Conservation (phyloP, 1,140 invertebrate species). For the Elymnias hypermnestra region DNA sequence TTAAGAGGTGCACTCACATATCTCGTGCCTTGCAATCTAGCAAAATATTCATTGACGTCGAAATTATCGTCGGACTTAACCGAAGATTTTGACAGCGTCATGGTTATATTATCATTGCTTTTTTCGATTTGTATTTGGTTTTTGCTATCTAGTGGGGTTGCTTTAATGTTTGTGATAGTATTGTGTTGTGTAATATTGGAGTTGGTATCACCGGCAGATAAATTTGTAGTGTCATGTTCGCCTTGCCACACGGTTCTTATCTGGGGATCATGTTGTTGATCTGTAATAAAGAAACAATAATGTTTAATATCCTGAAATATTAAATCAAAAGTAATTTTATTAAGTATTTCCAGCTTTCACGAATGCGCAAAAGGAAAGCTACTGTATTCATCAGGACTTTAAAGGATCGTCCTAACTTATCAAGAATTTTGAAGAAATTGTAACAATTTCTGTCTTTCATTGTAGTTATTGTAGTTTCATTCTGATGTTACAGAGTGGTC, state of each 20-base stretch:
- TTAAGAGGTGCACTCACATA: constrained; percentile 59
- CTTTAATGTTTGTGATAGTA: constrained; percentile 15
- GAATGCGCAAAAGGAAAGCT: no score
- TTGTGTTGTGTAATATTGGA: constrained; percentile 24
- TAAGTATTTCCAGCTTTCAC: no score
- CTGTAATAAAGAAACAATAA: constrained; percentile 42
- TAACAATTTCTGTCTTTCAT: no score
- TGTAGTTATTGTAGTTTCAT: no score
- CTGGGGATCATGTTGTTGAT: constrained; percentile 37
- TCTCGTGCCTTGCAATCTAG: constrained; percentile 60
- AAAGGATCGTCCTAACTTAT: no score
- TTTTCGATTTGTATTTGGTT: constrained; percentile 15
- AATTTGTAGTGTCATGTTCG: constrained; percentile 29
- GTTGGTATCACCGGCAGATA: constrained; percentile 46
- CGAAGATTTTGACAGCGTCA: constrained; percentile 33
- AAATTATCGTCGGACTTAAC: constrained; percentile 63
- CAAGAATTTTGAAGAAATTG: no score
- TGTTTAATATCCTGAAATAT: no score
- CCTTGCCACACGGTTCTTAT: constrained; percentile 31
- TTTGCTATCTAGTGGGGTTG: constrained; percentile 13
- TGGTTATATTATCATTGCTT: constrained; percentile 10
- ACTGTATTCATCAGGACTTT: no score
- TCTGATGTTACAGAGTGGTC: no score
- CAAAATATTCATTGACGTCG: constrained; percentile 70
- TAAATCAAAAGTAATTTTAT: no score